A percentile compares a stretch with the other conserved stretches of the same genome.
Conservation (phyloP, 2,797 vertebrate species). For the Cryptoblepharus egeriae region DNA sequence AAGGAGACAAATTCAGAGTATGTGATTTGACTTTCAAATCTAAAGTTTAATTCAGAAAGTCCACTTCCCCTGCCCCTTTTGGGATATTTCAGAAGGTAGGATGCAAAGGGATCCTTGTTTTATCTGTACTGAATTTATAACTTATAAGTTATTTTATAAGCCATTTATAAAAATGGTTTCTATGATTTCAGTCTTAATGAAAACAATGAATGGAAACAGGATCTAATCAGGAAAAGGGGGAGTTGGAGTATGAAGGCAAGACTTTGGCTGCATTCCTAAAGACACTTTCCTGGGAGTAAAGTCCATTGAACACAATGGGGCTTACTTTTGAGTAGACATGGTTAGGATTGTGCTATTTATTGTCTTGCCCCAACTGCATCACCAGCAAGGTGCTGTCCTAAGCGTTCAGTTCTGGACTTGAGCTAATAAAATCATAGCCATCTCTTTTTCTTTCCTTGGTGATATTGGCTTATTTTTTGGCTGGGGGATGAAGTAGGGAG, state of each 20-base stretch:
- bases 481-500: background rate
- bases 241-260: background rate
- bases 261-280: no score
- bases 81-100: background rate
- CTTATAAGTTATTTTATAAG: background rate
- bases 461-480: background rate
- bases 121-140: background rate
- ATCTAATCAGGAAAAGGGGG: background rate
- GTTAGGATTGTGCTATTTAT: no score
- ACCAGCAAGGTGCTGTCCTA: background rate
- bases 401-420: background rate
- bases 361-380: background rate
- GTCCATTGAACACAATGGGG: no score
- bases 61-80: no score
- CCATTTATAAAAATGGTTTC: background rate
- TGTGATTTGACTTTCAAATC: constrained; percentile 60
- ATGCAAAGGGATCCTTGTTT: background rate
- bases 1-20: constrained; percentile 97
- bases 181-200: background rate
- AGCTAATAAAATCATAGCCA: background rate
- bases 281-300: no score
- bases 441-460: background rate
- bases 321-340: no score
- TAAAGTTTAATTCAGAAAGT: background rate
- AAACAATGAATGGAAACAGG: background rate